Base-by-base conservation (phyloP, 2,888 invertebrate genomes). In the Cheilosia variabilis region DNA sequence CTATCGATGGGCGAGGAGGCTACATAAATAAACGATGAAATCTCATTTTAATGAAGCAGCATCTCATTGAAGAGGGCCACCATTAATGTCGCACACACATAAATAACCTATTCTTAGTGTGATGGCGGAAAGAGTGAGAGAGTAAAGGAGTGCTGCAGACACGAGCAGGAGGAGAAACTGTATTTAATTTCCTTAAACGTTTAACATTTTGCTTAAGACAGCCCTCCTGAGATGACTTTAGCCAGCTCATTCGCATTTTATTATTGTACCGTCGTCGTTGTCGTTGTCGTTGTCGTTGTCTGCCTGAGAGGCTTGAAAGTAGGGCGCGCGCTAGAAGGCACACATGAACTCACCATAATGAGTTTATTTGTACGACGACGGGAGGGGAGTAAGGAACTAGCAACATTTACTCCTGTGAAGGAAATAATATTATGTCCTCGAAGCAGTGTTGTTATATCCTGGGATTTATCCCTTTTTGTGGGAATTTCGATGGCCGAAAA, bases 101-200 rank as follows among this genome's bases (percentile, higher is more conserved):
- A 66, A 72, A 72, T 77, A 72, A 77, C 72, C 37, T 77, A 77
- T 77, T 57, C 77, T 68, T 72, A 55, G 66, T 68, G 58, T 57
- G 45, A 63, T 68, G 52, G 27, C 52, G 19, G 43, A 63, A 34
- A 13, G 15, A 53, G 55, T 22, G 17, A 55, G 37, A 3, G 7
- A n/a, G n/a, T n/a, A n/a, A n/a, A n/a, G n/a, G n/a, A 63, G 7
- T 31, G 31, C 9, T 6, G 45, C 63, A 22, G 19, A 71, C 58
- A 71, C 24, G 15, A 22, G 45, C 45, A 43, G 22, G 7, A 24
- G n/a, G 5, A 31, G 50, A 68, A 24, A 41, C 41, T 17, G n/a
- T 63, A 17, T 68, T 80, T 73, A 80, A 80, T 80, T 47, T 63
- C 57, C 62, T 81, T 75, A 69, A 81, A 52, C 57, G 75, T 63